Conservation (phyloP, 2,797 vertebrate species). For the Neopelma chrysocephalum region DNA sequence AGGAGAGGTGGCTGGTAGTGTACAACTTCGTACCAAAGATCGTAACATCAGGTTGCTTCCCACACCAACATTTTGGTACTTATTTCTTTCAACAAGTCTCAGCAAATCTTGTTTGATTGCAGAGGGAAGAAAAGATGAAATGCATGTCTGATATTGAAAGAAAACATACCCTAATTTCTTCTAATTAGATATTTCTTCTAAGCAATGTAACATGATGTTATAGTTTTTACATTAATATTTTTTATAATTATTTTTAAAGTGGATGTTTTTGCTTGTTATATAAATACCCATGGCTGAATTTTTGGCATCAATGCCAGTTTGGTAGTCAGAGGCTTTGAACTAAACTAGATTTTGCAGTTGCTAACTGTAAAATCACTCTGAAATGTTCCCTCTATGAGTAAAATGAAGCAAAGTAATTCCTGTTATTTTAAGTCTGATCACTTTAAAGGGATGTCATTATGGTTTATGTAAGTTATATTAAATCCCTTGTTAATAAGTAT, state of each 20-base stretch:
- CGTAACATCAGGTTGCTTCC: background rate
- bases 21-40: background rate
- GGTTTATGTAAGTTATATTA: background rate
- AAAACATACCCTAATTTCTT: background rate
- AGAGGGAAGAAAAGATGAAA: background rate
- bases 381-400: background rate
- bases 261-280: background rate
- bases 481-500: background rate
- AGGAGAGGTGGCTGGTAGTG: background rate
- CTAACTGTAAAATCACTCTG: background rate
- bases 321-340: background rate
- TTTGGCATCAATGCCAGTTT: background rate
- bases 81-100: background rate
- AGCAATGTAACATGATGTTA: background rate
- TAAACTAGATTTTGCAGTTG: conserved; percentile 85
- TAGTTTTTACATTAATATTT: background rate
- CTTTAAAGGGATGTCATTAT: background rate
- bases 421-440: background rate
- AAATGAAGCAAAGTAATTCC: background rate
- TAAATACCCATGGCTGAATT: background rate
- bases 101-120: background rate
- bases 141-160: background rate
- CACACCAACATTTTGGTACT: background rate
- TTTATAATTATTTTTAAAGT: background rate
- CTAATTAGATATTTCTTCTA: background rate